Percentiles rank a stretch among this genome's conserved stretches.
Conservation (phyloP, 2,888 invertebrate genomes). For the Acronicta alni region DNA sequence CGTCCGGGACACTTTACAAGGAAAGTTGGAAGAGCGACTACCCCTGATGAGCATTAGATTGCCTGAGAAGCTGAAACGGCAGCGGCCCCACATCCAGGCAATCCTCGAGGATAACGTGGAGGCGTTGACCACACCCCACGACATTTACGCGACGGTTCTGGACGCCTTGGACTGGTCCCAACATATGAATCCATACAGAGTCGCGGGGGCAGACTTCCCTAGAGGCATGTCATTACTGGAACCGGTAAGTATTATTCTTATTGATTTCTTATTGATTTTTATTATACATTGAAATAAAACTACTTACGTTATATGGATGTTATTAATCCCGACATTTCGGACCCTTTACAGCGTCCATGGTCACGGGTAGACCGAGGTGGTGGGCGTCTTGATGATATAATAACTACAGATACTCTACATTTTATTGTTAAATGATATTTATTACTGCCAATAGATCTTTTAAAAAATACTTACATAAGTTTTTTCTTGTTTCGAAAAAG, state of each 20-base stretch:
- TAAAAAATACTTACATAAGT: too few relatives aligned
- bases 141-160: slow-evolving; percentile 92
- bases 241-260: slow-evolving; percentile 86
- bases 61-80: slow-evolving; percentile 91
- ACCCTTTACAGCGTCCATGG: too few relatives aligned
- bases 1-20: slow-evolving; percentile 95
- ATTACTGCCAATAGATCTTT: too few relatives aligned
- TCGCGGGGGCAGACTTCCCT: slow-evolving; percentile 85
- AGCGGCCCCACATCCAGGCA: slow-evolving; percentile 89
- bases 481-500: too few relatives aligned
- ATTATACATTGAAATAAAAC: too few relatives aligned
- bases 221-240: slow-evolving; percentile 91
- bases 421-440: too few relatives aligned
- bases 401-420: too few relatives aligned
- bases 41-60: slow-evolving; percentile 95
- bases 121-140: slow-evolving; percentile 95
- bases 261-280: background rate
- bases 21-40: slow-evolving; percentile 96
- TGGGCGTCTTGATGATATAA: too few relatives aligned
- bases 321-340: too few relatives aligned
- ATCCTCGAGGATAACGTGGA: slow-evolving; percentile 91
- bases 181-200: slow-evolving; percentile 73
- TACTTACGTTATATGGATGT: too few relatives aligned
- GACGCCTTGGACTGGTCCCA: slow-evolving; percentile 89
- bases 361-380: too few relatives aligned